phyloP scores from a whole-genome alignment of 2,797 vertebrate species.

The Cyprinodon diabolis region DNA sequence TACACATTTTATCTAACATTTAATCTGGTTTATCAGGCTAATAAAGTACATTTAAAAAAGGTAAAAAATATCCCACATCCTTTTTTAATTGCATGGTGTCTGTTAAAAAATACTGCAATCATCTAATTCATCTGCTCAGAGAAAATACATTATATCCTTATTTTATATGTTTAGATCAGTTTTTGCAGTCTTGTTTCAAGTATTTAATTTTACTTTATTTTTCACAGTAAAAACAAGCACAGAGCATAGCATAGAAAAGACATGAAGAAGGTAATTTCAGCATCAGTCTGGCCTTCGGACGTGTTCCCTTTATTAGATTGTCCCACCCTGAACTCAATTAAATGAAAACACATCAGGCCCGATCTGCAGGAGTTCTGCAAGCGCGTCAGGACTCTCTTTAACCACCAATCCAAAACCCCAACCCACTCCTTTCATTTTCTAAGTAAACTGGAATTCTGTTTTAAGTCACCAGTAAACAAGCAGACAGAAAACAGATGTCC shows the following conservation, averaged over 20 bases:
- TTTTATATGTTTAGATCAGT: no score
- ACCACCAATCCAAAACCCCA: conserved; percentile 36
- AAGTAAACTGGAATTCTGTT: conserved; percentile 78
- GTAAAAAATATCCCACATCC: no score
- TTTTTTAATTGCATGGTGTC: no score
- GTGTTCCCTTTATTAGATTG: conserved; percentile 80
- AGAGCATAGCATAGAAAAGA: no score
- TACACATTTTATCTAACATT: no score
- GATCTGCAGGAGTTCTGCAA: conserved; percentile 69
- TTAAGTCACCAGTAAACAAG: conserved; percentile 81
- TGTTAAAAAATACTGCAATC: no score
- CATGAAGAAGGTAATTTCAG: conserved; percentile 5
- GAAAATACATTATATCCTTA: no score
- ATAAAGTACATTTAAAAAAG: no score
- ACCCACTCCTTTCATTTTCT: conserved; percentile 67
- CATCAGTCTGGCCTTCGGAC: conserved; percentile 73
- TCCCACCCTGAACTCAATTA: conserved; percentile 74
- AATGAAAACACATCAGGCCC: conserved; percentile 75
- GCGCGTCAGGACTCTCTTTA: conserved; percentile 54
- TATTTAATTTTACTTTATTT: conserved; percentile 20
- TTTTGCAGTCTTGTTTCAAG: not conserved
- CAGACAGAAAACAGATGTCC: conserved; percentile 80
- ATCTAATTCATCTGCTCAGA: no score
- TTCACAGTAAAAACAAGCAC: conserved; percentile 5
- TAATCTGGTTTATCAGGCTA: no score